Conservation (phyloP, 1,140 invertebrate genomes). For the Telenomus remus region DNA sequence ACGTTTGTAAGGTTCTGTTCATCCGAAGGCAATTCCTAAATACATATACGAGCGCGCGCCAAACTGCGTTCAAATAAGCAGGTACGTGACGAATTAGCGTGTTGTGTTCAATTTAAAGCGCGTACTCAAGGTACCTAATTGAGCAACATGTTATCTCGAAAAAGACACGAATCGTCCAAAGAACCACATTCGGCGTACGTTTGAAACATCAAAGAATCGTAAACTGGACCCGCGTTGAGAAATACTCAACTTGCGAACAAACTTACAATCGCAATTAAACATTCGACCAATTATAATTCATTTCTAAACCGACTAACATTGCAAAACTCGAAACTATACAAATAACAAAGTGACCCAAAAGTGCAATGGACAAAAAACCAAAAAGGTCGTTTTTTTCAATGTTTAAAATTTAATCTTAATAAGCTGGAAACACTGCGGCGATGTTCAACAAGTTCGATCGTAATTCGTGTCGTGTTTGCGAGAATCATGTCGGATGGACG, state of each 20-base stretch:
- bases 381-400: too few relatives aligned
- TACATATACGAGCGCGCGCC: slow-evolving; percentile 26
- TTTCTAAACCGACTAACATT: too few relatives aligned
- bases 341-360: too few relatives aligned
- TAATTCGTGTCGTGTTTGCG: slow-evolving; percentile 5
- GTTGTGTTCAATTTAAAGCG: slow-evolving; percentile 24
- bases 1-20: slow-evolving; percentile 25
- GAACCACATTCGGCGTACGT: slow-evolving; percentile 8
- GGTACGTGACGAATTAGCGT: slow-evolving; percentile 50
- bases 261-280: too few relatives aligned
- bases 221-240: neutral
- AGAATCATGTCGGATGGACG: slow-evolving; percentile 14
- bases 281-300: too few relatives aligned
- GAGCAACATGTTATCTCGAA: slow-evolving; percentile 22
- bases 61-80: slow-evolving; percentile 36
- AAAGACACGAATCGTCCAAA: slow-evolving; percentile 24
- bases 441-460: slow-evolving; percentile 6
- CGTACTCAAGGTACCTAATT: slow-evolving; percentile 24
- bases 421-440: neutral
- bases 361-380: too few relatives aligned
- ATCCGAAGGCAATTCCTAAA: slow-evolving; percentile 38
- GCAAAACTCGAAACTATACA: too few relatives aligned
- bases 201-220: slow-evolving; percentile 17
- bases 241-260: neutral
- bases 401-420: neutral